phyloP scores from a whole-genome alignment of 2,113 vertebrate species.

The Clinocottus analis region DNA sequence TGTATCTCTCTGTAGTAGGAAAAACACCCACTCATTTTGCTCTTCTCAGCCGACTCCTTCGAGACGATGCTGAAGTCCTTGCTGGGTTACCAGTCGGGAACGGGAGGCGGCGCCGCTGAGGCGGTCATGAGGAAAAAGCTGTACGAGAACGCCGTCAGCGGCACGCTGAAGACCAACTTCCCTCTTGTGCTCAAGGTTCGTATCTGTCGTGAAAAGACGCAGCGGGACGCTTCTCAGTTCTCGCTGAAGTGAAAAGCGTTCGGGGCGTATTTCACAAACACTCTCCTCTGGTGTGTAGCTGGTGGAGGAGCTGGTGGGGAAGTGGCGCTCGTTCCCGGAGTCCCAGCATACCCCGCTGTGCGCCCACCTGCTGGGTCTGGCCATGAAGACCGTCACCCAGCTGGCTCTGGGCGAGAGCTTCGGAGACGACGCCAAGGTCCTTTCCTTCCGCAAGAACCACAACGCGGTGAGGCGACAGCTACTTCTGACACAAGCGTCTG shows the following conservation, averaged over 20 bases:
- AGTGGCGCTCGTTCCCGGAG: slow-evolving; percentile 91
- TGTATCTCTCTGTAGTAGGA: background rate
- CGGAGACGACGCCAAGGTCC: slow-evolving; percentile 88
- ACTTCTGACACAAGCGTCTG: too few relatives aligned
- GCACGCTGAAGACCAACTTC: slow-evolving; percentile 88
- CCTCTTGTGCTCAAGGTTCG: slow-evolving; percentile 88
- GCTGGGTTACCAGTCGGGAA: slow-evolving; percentile 89
- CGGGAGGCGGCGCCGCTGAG: slow-evolving; percentile 82
- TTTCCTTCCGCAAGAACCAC: slow-evolving; percentile 93
- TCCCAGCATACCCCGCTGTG: slow-evolving; percentile 92
- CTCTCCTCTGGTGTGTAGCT: slow-evolving; percentile 80
- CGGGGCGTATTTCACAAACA: too few relatives aligned
- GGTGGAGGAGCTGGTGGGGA: slow-evolving; percentile 91
- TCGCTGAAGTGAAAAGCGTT: background rate
- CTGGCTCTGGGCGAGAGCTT: slow-evolving; percentile 91
- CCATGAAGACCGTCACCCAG: slow-evolving; percentile 94
- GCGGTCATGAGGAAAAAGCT: slow-evolving; percentile 88
- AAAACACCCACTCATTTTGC: background rate
- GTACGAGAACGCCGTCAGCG: slow-evolving; percentile 87
- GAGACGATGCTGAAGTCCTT: slow-evolving; percentile 97
- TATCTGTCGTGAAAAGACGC: background rate
- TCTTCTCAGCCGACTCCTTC: slow-evolving; percentile 90
- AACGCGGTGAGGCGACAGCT: slow-evolving; percentile 85
- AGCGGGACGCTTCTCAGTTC: too few relatives aligned
- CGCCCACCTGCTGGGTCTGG: slow-evolving; percentile 93